Conservation (phyloP, 2,797 vertebrate species). For the Tokudaia tokunoshimensis region DNA sequence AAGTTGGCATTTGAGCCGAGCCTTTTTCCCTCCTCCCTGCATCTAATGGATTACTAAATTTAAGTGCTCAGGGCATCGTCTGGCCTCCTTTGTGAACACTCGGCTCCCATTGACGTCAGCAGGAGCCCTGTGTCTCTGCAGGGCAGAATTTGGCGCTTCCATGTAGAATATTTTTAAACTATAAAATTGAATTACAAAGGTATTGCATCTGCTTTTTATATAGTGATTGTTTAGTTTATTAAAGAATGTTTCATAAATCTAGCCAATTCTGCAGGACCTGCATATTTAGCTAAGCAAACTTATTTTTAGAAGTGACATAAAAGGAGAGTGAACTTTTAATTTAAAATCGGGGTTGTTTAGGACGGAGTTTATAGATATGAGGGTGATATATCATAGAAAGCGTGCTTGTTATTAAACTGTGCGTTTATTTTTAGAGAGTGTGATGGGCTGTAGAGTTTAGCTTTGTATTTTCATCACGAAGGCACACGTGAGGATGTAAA, state of each 20-base stretch:
- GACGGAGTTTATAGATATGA: conserved; percentile 69
- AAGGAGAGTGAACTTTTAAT: conserved; percentile 74
- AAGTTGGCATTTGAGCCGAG: conserved; percentile 72
- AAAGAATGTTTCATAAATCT: conserved; percentile 84
- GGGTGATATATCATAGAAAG: conserved; percentile 51
- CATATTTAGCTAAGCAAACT: conserved; percentile 78
- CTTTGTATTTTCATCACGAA: conserved; percentile 21
- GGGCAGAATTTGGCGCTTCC: conserved; percentile 82
- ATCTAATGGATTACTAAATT: conserved; percentile 85
- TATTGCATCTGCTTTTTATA: conserved; percentile 86
- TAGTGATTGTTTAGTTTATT: conserved; percentile 84
- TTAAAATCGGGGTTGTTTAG: conserved; percentile 75
- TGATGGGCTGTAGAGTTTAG: conserved; percentile 40
- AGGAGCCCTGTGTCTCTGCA: conserved; percentile 79
- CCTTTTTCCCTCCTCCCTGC: conserved; percentile 63
- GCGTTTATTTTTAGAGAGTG: conserved; percentile 73
- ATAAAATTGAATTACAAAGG: conserved; percentile 84
- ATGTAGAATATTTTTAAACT: conserved; percentile 84
- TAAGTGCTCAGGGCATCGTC: conserved; percentile 78
- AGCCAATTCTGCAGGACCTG: conserved; percentile 77
- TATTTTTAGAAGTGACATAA: conserved; percentile 82
- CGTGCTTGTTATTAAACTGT: conserved; percentile 68
- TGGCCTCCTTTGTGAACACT: conserved; percentile 73
- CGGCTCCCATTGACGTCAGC: conserved; percentile 81
- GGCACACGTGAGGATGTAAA: conserved; percentile 40